These are phyloP conservation scores for Unio delphinus DNA, from an alignment of 2,888 invertebrate species.

Conservation along the genomic window DNA sequence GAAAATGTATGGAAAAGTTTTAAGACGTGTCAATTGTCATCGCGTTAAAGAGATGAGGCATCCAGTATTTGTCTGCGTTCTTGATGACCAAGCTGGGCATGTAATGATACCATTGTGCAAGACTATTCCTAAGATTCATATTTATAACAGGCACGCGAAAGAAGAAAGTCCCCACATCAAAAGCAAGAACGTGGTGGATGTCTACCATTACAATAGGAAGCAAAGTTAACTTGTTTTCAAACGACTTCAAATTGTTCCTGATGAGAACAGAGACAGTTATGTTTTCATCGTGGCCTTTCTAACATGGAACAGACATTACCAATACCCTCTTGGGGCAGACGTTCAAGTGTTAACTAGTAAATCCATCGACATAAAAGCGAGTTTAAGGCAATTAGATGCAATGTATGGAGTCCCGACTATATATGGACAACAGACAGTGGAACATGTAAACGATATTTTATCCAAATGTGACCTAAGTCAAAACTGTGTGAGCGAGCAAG, in stretches of 20 bases:
- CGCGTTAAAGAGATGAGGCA: conserved; percentile 21
- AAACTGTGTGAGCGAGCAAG: neutral
- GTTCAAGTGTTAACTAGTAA: conserved; percentile 9
- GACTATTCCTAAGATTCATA: conserved; percentile 30
- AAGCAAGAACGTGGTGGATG: conserved; percentile 6
- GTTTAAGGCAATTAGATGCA: conserved; percentile 15
- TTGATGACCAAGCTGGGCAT: conserved; percentile 33
- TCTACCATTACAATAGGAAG: conserved; percentile 12
- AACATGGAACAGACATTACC: conserved; percentile 11
- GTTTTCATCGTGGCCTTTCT: conserved; percentile 21
- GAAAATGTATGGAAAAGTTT: conserved; percentile 25
- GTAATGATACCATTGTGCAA: conserved; percentile 39
- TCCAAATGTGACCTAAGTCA: neutral
- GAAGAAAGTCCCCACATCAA: conserved; percentile 29
- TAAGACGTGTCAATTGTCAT: conserved; percentile 27
- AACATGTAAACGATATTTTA: conserved; percentile 1
- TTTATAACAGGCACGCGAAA: conserved; percentile 24
- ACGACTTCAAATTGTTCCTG: conserved; percentile 5
- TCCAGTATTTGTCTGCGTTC: conserved; percentile 42
- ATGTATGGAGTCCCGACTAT: conserved; percentile 21
- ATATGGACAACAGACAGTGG: conserved; percentile 15
- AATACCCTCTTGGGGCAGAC: conserved; percentile 22
- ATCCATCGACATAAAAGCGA: neutral
- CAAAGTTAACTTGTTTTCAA: conserved; percentile 7
- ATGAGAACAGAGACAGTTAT: conserved; percentile 7